These are phyloP conservation scores for Trisateles emortualis DNA, from an alignment of 2,888 invertebrate species.

Conservation along the genomic window DNA sequence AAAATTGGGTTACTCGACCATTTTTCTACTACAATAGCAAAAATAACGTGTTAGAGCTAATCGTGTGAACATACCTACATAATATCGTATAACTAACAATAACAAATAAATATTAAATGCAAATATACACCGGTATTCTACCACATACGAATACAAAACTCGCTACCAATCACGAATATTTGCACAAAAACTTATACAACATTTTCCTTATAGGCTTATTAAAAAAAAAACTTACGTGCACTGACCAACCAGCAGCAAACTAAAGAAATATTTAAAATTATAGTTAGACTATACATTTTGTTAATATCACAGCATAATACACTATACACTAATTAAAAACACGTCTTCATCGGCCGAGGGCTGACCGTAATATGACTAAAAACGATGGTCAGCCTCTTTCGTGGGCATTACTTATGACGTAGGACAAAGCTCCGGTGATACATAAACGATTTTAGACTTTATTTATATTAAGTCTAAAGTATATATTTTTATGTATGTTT, in stretches of 20 bases:
- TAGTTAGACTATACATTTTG: slow-evolving; percentile 6
- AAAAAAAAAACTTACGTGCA: slow-evolving; percentile 23
- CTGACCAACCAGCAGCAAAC: slow-evolving; percentile 7
- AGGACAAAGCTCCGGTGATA: neutral
- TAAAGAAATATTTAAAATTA: neutral
- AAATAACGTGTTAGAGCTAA: no score
- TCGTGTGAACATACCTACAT: no score
- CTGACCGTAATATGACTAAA: neutral
- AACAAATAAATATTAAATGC: no score
- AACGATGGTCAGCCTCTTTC: neutral
- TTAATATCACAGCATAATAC: slow-evolving; percentile 4
- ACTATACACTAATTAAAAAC: slow-evolving; percentile 4
- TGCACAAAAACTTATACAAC: neutral
- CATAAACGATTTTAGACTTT: slow-evolving; percentile 1
- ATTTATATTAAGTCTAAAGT: neutral
- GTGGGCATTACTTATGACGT: neutral
- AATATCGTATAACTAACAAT: no score
- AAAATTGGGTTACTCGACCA: no score
- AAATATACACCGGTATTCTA: no score
- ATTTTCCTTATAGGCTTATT: neutral
- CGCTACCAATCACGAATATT: neutral
- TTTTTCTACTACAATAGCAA: no score
- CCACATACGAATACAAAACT: no score
- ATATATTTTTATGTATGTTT: neutral
- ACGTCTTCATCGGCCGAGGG: neutral